phyloP scores from a whole-genome alignment of 2,113 vertebrate species.

The Nannobrachium achirus region DNA sequence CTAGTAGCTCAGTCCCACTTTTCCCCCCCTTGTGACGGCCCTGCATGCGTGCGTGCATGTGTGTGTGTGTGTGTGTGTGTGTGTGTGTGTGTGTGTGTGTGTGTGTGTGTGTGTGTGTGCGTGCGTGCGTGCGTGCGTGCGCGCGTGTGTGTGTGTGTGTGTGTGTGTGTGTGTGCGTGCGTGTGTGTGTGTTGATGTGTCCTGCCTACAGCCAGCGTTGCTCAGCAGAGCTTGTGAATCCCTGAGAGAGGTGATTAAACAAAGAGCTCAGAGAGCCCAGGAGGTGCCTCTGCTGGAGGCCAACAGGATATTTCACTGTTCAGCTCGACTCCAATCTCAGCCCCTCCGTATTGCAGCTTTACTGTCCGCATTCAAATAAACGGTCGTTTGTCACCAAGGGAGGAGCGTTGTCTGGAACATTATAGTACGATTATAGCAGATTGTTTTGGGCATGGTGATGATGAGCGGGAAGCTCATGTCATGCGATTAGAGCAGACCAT shows the following conservation, averaged over 20 bases:
- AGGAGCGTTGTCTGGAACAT: background rate
- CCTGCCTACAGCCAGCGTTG: constrained; percentile 45
- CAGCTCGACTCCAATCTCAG: constrained; percentile 32
- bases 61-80: background rate
- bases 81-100: background rate
- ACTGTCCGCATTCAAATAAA: background rate
- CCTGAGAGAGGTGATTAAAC: constrained; percentile 61
- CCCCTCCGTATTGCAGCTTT: constrained; percentile 14
- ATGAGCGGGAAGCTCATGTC: too few relatives aligned
- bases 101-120: background rate
- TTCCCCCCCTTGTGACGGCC: too few relatives aligned
- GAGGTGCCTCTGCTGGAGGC: constrained; percentile 43
- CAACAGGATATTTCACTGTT: constrained; percentile 32
- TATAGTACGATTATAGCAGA: too few relatives aligned
- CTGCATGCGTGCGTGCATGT: background rate
- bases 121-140: background rate
- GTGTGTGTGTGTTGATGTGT: background rate
- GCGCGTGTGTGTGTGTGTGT: background rate
- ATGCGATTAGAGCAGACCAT: too few relatives aligned
- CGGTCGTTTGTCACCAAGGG: constrained; percentile 9
- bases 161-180: background rate
- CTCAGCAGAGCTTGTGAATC: constrained; percentile 40
- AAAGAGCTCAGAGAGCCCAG: constrained; percentile 40
- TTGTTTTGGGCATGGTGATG: too few relatives aligned
- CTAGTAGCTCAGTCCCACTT: too few relatives aligned